phyloP scores from a whole-genome alignment of 2,113 vertebrate genomes.

The Chitala chitala region DNA sequence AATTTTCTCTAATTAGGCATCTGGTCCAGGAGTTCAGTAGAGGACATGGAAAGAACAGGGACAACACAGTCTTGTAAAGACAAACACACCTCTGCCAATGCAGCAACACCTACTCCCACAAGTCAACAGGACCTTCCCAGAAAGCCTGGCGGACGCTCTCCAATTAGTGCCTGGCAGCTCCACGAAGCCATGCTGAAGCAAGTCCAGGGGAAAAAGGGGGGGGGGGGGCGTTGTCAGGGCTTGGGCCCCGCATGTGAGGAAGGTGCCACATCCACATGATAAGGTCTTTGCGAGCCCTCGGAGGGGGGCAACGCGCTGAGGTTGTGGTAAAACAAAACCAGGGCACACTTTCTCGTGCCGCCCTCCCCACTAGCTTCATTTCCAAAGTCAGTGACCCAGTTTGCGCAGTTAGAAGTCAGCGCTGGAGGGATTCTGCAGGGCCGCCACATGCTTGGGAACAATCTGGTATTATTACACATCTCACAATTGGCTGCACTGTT shows the following conservation, averaged over 20 bases:
- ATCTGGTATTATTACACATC: too few relatives aligned
- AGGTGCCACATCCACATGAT: not conserved
- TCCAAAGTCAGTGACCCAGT: conserved; percentile 14
- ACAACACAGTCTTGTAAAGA: too few relatives aligned
- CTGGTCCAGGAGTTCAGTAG: too few relatives aligned
- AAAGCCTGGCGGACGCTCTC: conserved; percentile 25
- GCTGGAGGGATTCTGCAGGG: not conserved
- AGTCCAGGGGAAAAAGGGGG: too few relatives aligned
- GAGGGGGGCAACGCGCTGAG: not conserved
- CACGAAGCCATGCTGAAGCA: conserved; percentile 49
- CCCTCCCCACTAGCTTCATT: not conserved
- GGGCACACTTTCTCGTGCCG: not conserved
- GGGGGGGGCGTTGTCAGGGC: too few relatives aligned
- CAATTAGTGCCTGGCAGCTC: conserved; percentile 48
- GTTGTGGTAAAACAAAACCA: not conserved
- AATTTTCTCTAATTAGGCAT: not conserved
- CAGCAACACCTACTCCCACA: not conserved
- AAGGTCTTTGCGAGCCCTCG: not conserved
- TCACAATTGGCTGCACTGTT: too few relatives aligned
- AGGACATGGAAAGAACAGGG: too few relatives aligned
- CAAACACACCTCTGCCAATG: not conserved
- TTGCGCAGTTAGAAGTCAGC: not conserved
- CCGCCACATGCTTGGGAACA: not conserved
- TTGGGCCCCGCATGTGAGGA: too few relatives aligned
- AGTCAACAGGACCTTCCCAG: not conserved